These are phyloP conservation scores for Champsocephalus gunnari DNA, from an alignment of 2,797 vertebrate genomes.

Conservation along the genomic window DNA sequence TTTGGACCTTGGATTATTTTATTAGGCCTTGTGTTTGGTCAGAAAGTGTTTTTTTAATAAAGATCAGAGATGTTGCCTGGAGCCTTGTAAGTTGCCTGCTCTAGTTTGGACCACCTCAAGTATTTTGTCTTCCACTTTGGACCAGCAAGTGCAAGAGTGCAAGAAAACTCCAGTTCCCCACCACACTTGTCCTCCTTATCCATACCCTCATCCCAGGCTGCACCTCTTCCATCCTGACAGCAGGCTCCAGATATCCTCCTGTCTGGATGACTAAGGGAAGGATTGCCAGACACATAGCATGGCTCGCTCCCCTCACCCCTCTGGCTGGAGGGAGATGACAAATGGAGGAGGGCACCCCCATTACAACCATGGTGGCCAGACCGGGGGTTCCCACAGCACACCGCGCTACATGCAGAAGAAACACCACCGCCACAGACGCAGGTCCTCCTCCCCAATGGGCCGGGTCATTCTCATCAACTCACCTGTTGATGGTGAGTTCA, in stretches of 20 bases:
- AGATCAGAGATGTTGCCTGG: not conserved
- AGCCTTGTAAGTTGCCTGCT: conserved; percentile 7
- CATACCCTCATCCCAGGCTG: conserved; percentile 10
- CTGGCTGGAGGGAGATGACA: conserved; percentile 86
- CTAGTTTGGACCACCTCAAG: not conserved
- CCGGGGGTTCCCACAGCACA: conserved; percentile 88
- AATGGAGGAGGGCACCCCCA: conserved; percentile 85
- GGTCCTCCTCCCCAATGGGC: conserved; percentile 93
- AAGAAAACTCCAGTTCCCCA: conserved; percentile 12
- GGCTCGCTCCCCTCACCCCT: conserved; percentile 86
- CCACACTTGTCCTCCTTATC: conserved; percentile 1
- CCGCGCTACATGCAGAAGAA: conserved; percentile 90
- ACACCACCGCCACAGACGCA: conserved; percentile 86
- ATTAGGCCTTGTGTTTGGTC: not conserved
- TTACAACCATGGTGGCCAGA: conserved; percentile 77
- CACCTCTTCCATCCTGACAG: conserved; percentile 32
- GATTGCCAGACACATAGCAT: conserved; percentile 75
- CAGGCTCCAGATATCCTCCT: conserved; percentile 37
- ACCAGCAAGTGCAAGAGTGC: conserved; percentile 11
- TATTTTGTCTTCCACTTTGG: conserved; percentile 14
- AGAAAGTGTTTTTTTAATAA: not conserved
- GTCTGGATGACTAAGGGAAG: conserved; percentile 83
- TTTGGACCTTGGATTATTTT: conserved; percentile 7
- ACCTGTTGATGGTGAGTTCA: conserved; percentile 90
- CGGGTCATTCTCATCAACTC: conserved; percentile 97